Evolutionary conservation across 2,888 invertebrate genomes (phyloP), one percentile per base, ranked within the genome.

Genomic region (Cylloceria caligata): DNA sequence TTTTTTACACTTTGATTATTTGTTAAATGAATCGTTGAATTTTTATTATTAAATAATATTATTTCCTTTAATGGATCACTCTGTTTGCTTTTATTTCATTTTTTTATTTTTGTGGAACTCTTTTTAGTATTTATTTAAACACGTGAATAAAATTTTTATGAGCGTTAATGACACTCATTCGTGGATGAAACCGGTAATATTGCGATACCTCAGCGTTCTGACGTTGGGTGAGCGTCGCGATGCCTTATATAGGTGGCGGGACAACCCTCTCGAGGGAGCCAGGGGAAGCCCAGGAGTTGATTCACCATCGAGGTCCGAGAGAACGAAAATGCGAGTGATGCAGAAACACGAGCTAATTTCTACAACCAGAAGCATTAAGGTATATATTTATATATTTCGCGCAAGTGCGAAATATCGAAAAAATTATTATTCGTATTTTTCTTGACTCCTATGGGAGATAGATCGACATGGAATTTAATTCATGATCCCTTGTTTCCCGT

Each of bases 241-340:
- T 82, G 84, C 80, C 67, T 87, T 87, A 85, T 87, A 86, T 86
- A 86, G 84, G 74, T 72, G 79, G 69, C 75, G 69, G 57, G 67
- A 47, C 79, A 49, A 71, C 80, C 71, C 83, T 83, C 78, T 11
- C 47, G 76, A 60, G 81, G 76, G 69, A 49, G 73, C 62, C 16
- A 16, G 34, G 49, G 49, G 64, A 45, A 39, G 74, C 27, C 57
- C 60, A 65, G 19, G 30, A n/a, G 67, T 52, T 45, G 74, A 36
- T 69, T 69, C 69, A 57, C 42, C 34, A 42, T 6, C 11, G 19
- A 62, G n/a, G 64, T 21, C 27, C 39, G 36, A 36, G 65, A 36
- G 19, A 16, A 24, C 55, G 30, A 30, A 71, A 42, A 19, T 71
- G 49, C 30, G n/a, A 24, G n/a, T 6, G 36, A 6, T 27, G 2